Percentiles rank a stretch among this genome's conserved stretches.
Evolutionary conservation across 1,140 invertebrate species (phyloP).

Genomic region (Hylaeus anthracinus): DNA sequence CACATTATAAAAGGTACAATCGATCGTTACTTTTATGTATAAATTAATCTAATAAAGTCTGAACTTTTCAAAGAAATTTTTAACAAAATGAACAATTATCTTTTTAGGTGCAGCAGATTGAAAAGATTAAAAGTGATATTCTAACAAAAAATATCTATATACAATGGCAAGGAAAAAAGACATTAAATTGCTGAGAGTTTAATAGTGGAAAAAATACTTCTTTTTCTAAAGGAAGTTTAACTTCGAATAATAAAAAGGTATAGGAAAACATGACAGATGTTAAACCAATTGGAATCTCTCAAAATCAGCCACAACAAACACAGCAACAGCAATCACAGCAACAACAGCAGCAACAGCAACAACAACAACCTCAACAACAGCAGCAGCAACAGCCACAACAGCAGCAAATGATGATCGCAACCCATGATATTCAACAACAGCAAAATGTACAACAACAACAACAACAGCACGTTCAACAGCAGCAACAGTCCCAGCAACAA

Average conservation of each 20-base stretch:
- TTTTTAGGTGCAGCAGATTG: conserved; percentile 31
- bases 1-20: conserved; percentile 5
- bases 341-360: conserved; percentile 65
- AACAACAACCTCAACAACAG: conserved; percentile 79
- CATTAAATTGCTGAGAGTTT: conserved; percentile 14
- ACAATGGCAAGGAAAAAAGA: conserved; percentile 61
- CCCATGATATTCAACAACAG: conserved; percentile 77
- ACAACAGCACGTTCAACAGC: conserved; percentile 75
- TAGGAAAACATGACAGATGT: conserved; percentile 72
- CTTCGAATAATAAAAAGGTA: conserved; percentile 33
- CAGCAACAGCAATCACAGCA: conserved; percentile 48
- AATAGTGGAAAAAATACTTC: conserved; percentile 21
- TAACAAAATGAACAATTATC: not conserved
- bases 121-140: conserved; percentile 37
- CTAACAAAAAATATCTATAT: conserved; percentile 26
- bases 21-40: not conserved
- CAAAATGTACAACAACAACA: conserved; percentile 82
- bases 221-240: conserved; percentile 49
- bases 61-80: not conserved
- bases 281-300: conserved; percentile 75
- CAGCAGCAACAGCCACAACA: conserved; percentile 79
- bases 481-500: conserved; percentile 68
- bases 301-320: conserved; percentile 67
- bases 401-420: conserved; percentile 77
- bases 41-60: not conserved